Base-by-base conservation (phyloP, 2,797 vertebrate species). In the Sebastes taczanowskii region DNA sequence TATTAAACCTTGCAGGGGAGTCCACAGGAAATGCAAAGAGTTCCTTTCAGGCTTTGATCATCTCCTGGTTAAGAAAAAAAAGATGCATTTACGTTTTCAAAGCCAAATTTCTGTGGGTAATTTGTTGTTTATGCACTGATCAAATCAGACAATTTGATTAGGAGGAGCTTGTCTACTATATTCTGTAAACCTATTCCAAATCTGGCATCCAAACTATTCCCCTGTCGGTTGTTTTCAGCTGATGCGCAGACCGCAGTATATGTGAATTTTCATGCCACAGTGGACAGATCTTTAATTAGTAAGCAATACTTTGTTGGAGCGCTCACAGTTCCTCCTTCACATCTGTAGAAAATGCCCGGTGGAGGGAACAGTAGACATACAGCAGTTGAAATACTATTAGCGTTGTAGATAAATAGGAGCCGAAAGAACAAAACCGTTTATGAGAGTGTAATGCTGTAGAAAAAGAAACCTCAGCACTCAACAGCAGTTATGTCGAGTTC, bases 261-360 rank as follows among this genome's bases (percentile, higher is more conserved):
- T 74, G 83, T 89, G 75, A 64, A 89, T 89, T 88, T 86, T 84
- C 61, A 77, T 87, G 76, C 79, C 86, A 89, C 83, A 77, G 88
- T 71, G 80, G 90, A 89, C 89, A 86, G 60, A 83, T 87, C 89
- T 93, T 93, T 94, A 92, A 92, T 93, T 91, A 93, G 86, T 77
- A 83, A 92, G 86, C 77, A 85, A 88, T 85, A 89, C 88, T 90
- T 89, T 84, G 84, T 86, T 91, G 86, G 85, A 91, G 82, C 34
- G 30, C 81, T 76, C 76, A 27, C 80, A 66, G 86, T 91, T 80
- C 68, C 84, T 89, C 79, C 80, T 72, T 91, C 64, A 86, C 80
- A 90, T 82, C 85, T 91, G 86, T 81, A 74, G 72, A 91, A 53
- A 90, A 83, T 77, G 78, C 78, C 85, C 38, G 13, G 72, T 91